Percentiles rank a stretch among this genome's conserved stretches.
These are phyloP conservation scores for Belgica antarctica DNA, from an alignment of 2,888 invertebrate species.

Conservation along the genomic window DNA sequence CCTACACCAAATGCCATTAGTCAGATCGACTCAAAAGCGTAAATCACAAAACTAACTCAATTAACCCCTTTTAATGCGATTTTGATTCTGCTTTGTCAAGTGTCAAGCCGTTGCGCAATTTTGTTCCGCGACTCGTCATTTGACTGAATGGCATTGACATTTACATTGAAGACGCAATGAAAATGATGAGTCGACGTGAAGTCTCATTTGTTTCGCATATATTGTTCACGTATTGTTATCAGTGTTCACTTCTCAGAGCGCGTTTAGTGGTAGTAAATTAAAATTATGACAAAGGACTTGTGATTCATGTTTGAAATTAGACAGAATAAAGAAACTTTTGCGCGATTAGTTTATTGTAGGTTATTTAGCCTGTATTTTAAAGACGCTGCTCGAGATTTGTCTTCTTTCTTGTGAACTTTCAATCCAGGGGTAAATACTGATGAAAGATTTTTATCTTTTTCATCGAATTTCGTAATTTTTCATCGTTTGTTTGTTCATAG, in stretches of 20 bases:
- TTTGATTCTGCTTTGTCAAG: background rate
- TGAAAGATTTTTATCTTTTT: too few species aligned
- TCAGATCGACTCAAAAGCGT: background rate
- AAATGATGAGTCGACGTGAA: background rate
- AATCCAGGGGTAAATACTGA: too few species aligned
- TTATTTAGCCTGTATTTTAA: too few species aligned
- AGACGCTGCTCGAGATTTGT: too few species aligned
- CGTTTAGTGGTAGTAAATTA: background rate
- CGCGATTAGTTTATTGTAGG: background rate
- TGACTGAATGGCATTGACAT: conserved; percentile 20
- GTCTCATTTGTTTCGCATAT: background rate
- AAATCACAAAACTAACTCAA: background rate
- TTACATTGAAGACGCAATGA: conserved; percentile 7
- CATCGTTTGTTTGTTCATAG: too few species aligned
- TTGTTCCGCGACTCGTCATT: background rate
- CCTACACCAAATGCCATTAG: background rate
- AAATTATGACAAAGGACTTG: background rate
- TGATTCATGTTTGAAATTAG: background rate
- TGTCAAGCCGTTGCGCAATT: conserved; percentile 15
- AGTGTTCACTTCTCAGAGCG: background rate
- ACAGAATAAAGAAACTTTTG: background rate
- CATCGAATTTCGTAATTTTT: too few species aligned
- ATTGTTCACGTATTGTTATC: too few species aligned
- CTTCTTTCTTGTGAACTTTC: too few species aligned
- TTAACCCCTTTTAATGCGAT: background rate